Evolutionary conservation across 2,113 vertebrate species (phyloP).

Genomic region (Gymnocephalus cernua): DNA sequence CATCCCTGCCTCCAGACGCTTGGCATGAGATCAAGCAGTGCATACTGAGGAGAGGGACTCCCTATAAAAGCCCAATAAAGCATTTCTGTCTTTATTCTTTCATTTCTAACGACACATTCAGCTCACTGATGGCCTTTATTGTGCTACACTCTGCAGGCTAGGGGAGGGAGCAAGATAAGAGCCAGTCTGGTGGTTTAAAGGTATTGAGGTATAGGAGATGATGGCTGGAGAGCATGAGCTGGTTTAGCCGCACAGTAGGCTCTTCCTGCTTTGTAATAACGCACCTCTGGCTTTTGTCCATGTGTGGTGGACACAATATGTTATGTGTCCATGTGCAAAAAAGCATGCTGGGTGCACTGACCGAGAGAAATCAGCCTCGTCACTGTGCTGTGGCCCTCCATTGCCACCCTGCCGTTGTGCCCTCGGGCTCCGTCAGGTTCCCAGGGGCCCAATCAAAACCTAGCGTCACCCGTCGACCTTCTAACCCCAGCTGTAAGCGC

Average conservation of each 20-base stretch:
- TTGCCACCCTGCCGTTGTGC: constrained; percentile 57
- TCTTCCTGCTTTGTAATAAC: constrained; percentile 66
- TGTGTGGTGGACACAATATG: constrained; percentile 50
- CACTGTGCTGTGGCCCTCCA: constrained; percentile 27
- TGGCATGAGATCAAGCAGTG: constrained; percentile 64
- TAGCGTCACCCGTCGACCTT: constrained; percentile 73
- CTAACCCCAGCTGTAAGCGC: constrained; percentile 77
- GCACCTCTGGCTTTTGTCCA: constrained; percentile 67
- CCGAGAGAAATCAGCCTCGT: constrained; percentile 63
- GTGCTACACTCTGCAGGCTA: neutral
- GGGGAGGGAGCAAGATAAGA: neutral
- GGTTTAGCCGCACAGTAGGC: constrained; percentile 58
- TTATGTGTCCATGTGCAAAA: constrained; percentile 31
- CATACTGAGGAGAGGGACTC: constrained; percentile 47
- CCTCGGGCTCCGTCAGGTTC: constrained; percentile 67
- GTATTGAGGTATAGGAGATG: constrained; percentile 28
- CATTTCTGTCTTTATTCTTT: constrained; percentile 33
- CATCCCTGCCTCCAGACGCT: constrained; percentile 57
- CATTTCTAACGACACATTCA: constrained; percentile 34
- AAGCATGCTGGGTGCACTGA: constrained; percentile 60
- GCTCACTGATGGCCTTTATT: constrained; percentile 34
- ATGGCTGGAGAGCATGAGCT: constrained; percentile 12
- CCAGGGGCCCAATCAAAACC: constrained; percentile 79
- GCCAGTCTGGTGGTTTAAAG: constrained; percentile 1
- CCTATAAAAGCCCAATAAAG: constrained; percentile 51